These are phyloP conservation scores for Microplitis manilae DNA, from an alignment of 2,888 invertebrate genomes.

Conservation along the genomic window DNA sequence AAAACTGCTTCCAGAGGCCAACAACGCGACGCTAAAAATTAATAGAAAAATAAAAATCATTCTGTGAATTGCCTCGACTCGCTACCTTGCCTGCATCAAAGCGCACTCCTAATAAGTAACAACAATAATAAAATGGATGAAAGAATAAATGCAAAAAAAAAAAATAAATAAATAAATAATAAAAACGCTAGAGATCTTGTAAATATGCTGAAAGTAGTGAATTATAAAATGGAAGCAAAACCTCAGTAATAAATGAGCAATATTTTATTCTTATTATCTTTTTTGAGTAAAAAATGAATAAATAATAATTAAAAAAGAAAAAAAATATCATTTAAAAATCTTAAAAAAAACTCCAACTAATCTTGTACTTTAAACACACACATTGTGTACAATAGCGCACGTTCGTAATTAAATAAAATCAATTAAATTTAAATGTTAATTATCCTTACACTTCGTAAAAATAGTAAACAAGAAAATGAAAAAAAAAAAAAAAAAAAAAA, in stretches of 20 bases:
- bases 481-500: constrained; percentile 62
- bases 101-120: constrained; percentile 56
- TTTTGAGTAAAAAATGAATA: constrained; percentile 56
- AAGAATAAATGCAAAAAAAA: constrained; percentile 27
- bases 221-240: constrained; percentile 57
- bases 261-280: constrained; percentile 69
- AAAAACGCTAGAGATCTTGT: constrained; percentile 43
- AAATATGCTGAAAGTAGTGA: constrained; percentile 62
- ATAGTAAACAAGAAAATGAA: constrained; percentile 39
- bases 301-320: constrained; percentile 44
- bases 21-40: constrained; percentile 45
- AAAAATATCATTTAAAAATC: constrained; percentile 41
- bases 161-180: constrained; percentile 39
- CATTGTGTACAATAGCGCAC: constrained; percentile 59
- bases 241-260: constrained; percentile 67
- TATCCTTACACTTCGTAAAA: constrained; percentile 66
- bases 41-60: constrained; percentile 41
- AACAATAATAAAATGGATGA: constrained; percentile 44
- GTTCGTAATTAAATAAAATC: constrained; percentile 68
- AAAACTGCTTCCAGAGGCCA: constrained; percentile 45
- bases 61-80: constrained; percentile 61
- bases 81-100: constrained; percentile 60
- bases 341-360: constrained; percentile 59
- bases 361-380: constrained; percentile 54
- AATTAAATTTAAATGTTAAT: constrained; percentile 70